A percentile compares a stretch with the other conserved stretches of the same genome.
Conservation (phyloP, 2,113 vertebrate genomes). For the Thoracochromis brauschi region DNA sequence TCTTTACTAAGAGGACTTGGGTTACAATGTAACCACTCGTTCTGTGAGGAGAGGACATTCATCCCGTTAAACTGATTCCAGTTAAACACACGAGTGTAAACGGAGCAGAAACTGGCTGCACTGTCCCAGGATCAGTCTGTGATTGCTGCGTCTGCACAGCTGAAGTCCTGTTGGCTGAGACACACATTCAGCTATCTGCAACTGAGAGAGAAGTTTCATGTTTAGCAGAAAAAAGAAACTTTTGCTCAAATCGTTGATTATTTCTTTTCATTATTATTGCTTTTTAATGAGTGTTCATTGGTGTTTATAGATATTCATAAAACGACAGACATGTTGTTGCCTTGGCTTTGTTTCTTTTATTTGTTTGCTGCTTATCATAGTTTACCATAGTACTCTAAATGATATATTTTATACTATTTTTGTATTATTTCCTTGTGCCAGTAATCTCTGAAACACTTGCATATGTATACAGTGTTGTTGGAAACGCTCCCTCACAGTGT, state of each 20-base stretch:
- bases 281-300: neutral
- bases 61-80: accelerated
- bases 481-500: neutral
- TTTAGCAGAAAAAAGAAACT: neutral
- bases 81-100: neutral
- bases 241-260: accelerated
- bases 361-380: conserved; percentile 7
- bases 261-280: neutral
- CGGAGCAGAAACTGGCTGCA: neutral
- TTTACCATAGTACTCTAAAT: conserved; percentile 25
- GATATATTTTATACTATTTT: conserved; percentile 22
- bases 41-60: neutral
- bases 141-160: neutral
- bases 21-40: neutral
- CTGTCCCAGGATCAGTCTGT: neutral
- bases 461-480: neutral
- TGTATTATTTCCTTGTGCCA: conserved; percentile 9
- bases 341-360: neutral
- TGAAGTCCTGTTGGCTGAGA: neutral
- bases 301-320: neutral
- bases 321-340: neutral
- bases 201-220: neutral
- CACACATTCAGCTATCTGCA: neutral
- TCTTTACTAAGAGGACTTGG: accelerated
- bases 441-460: neutral